These are phyloP conservation scores for Gavialis gangeticus DNA, from an alignment of 2,113 vertebrate species.

Conservation along the genomic window DNA sequence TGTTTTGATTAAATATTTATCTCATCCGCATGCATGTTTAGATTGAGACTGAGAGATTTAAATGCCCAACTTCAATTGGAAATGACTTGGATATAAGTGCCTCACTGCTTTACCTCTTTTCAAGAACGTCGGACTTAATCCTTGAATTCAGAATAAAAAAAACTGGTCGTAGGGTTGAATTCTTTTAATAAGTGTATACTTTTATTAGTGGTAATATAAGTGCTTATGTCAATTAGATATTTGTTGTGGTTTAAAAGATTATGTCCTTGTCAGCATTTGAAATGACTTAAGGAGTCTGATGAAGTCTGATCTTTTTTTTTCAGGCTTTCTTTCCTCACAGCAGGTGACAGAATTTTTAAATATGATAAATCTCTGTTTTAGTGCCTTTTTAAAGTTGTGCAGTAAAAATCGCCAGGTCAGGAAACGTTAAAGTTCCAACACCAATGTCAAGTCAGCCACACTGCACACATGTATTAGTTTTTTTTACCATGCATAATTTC, in stretches of 20 bases:
- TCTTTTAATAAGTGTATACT: too few relatives aligned
- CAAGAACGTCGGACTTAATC: not conserved
- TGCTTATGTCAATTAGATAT: not conserved
- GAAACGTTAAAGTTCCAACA: not conserved
- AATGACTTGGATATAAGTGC: not conserved
- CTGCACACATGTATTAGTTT: not conserved
- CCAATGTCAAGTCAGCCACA: not conserved
- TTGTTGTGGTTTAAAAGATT: not conserved
- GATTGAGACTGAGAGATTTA: not conserved
- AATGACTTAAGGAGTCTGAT: not conserved
- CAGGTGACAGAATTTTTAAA: too few relatives aligned
- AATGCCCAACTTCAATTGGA: not conserved
- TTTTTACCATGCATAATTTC: not conserved
- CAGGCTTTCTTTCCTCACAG: not conserved
- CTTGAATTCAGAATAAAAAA: too few relatives aligned
- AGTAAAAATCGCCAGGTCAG: not conserved
- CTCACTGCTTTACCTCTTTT: not conserved
- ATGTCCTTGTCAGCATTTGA: not conserved
- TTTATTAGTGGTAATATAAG: too few relatives aligned
- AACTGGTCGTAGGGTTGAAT: too few relatives aligned
- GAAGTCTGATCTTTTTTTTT: not conserved
- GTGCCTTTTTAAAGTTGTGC: not conserved
- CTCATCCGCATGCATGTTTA: not conserved
- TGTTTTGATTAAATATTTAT: not conserved
- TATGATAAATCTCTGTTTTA: not conserved